Evolutionary conservation across 2,888 invertebrate genomes (phyloP).

Genomic region (Lathronympha strigana): DNA sequence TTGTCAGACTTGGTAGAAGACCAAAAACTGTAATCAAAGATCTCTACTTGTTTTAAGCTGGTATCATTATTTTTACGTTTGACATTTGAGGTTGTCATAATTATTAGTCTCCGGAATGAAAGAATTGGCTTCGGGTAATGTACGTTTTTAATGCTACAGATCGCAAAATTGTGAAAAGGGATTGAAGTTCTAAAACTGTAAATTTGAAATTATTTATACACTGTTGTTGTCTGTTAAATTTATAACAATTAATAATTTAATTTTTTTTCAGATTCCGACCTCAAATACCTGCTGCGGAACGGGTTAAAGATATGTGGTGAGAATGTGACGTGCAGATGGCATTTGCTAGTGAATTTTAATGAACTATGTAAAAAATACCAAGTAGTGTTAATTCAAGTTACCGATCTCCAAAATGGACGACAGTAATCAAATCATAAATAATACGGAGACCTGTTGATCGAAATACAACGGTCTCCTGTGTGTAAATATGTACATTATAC

Average conservation of each 20-base stretch:
- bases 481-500: constrained; percentile 78
- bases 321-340: constrained; percentile 32
- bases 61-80: no score
- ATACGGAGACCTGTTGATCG: constrained; percentile 21
- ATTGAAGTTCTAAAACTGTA: no score
- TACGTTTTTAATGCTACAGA: no score
- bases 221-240: no score
- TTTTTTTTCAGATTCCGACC: constrained; percentile 72
- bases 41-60: no score
- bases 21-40: no score
- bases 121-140: no score
- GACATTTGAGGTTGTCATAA: no score
- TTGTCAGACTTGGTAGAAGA: no score
- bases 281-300: constrained; percentile 76
- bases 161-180: no score
- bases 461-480: constrained; percentile 35
- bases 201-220: not conserved
- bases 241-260: no score
- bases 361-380: constrained; percentile 33
- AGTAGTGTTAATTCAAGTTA: constrained; percentile 41
- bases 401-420: constrained; percentile 43
- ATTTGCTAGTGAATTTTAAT: constrained; percentile 32
- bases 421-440: constrained; percentile 23
- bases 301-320: constrained; percentile 85
- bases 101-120: no score